Evolutionary conservation across 2,888 invertebrate genomes (phyloP).

Genomic region (Drosophila demipolita): DNA sequence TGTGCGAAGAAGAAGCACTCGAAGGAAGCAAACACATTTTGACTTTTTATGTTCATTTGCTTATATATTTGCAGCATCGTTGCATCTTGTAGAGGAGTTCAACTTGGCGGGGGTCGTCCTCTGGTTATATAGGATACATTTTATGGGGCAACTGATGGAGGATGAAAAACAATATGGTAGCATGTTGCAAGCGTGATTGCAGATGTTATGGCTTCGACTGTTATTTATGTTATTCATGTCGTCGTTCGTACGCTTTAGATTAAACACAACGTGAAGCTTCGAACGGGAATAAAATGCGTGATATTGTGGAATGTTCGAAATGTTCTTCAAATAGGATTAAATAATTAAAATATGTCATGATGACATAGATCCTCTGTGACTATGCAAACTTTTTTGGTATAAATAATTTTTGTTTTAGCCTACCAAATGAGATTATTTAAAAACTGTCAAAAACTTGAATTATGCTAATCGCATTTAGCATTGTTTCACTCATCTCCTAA

Average conservation of each 20-base stretch:
- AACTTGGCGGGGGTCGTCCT: slow-evolving; percentile 23
- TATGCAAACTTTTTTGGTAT: neutral
- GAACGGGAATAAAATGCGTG: slow-evolving; percentile 19
- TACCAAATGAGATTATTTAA: slow-evolving; percentile 2
- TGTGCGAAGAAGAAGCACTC: slow-evolving; percentile 6
- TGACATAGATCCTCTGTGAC: neutral
- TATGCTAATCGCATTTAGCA: slow-evolving; percentile 24
- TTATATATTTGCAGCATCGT: neutral
- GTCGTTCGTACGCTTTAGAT: slow-evolving; percentile 44
- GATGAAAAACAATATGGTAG: slow-evolving; percentile 44
- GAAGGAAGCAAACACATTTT: slow-evolving; percentile 30
- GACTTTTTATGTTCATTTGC: slow-evolving; percentile 38
- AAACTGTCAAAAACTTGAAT: slow-evolving; percentile 29
- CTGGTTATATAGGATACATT: slow-evolving; percentile 34
- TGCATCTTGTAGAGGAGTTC: neutral
- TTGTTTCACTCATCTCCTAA: slow-evolving; percentile 5
- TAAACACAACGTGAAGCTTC: slow-evolving; percentile 40
- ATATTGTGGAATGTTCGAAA: slow-evolving; percentile 4
- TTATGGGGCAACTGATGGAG: slow-evolving; percentile 4
- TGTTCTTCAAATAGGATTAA: neutral
- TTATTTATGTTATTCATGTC: slow-evolving; percentile 18
- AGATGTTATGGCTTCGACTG: slow-evolving; percentile 52
- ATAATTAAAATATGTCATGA: neutral
- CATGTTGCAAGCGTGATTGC: slow-evolving; percentile 61
- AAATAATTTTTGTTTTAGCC: neutral